These are phyloP conservation scores for Nasua narica DNA, from an alignment of 2,797 vertebrate genomes.

Conservation along the genomic window DNA sequence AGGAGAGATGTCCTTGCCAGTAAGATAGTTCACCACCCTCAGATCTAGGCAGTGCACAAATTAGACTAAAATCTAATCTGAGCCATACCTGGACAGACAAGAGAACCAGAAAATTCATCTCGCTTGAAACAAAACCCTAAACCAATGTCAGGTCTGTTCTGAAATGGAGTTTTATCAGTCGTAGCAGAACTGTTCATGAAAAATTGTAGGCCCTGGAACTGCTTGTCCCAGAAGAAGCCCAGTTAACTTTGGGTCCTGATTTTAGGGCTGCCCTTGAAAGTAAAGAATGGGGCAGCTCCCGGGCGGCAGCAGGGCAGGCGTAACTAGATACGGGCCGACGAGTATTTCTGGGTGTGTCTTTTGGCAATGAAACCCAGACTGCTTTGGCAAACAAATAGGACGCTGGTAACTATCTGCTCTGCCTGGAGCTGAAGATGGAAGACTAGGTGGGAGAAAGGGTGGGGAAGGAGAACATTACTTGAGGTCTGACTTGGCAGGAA, in stretches of 20 bases:
- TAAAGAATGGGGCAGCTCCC: not conserved
- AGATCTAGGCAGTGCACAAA: not conserved
- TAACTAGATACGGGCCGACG: not conserved
- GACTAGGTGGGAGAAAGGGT: not conserved
- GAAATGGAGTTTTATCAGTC: not conserved
- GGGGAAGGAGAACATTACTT: not conserved
- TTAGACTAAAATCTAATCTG: not conserved
- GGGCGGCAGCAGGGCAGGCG: not conserved
- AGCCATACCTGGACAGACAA: not conserved
- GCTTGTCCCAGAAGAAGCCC: not conserved
- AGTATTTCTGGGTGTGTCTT: not conserved
- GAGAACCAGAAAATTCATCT: not conserved
- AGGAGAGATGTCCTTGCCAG: not conserved
- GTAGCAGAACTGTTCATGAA: not conserved
- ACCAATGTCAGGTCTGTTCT: not conserved
- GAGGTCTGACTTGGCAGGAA: conserved; percentile 16
- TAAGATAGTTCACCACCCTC: not conserved
- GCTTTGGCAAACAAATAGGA: not conserved
- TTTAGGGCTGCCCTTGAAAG: not conserved
- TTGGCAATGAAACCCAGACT: not conserved
- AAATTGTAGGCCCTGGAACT: not conserved
- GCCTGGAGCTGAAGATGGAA: not conserved
- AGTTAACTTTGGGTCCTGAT: not conserved
- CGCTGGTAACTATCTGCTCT: not conserved
- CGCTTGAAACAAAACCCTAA: not conserved